Base-by-base conservation (phyloP, 2,888 invertebrate genomes). In the Metallyticus violacea region DNA sequence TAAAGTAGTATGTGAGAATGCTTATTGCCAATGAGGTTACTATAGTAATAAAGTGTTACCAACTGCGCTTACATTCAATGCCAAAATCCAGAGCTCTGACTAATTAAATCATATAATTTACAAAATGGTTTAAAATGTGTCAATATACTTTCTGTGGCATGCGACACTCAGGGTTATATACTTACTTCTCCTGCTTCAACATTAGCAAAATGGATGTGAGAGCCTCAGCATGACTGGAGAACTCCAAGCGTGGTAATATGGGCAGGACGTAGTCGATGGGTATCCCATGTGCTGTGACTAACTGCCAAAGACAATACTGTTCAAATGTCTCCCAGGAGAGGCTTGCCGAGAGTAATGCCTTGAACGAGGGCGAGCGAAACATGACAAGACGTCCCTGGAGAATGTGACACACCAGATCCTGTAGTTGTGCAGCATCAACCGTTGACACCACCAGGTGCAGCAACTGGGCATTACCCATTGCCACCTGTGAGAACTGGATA, bases 291-390 rank as follows among this genome's bases (percentile, higher is more conserved):
- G 98, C 98, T 89, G 96, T 95, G 83, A 99, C 94, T 87, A 99
- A 93, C 92, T 99, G 99, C 99, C 99, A 99, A 81, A 99, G 94
- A 91, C 98, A 99, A 91, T 97, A 96, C 92, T 99, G 99, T 92
- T 99, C 99, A 90, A 98, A 97, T 2, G 99, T 98, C 92, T 99
- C 99, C 98, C 99, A 99, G 87, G 95, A 94, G 86, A 99, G 93
- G 90, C 98, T 99, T 79, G 96, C 95, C 88, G 96, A 96, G 89
- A 97, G 92, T 91, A 97, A 94, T 79, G 95, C 93, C 87, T 95
- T 94, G 80, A 97, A 93, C 86, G 95, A 96, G 89, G 97, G 97
- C 78, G 81, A 25, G 7, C 87, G 87, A 89, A 97, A 95, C 95
- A 97, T 96, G 90, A 95, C 95, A 88, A 97, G 92, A 90, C 89